Evolutionary conservation across 1,140 invertebrate genomes (phyloP).

Genomic region (Melipona quadrifasciata): DNA sequence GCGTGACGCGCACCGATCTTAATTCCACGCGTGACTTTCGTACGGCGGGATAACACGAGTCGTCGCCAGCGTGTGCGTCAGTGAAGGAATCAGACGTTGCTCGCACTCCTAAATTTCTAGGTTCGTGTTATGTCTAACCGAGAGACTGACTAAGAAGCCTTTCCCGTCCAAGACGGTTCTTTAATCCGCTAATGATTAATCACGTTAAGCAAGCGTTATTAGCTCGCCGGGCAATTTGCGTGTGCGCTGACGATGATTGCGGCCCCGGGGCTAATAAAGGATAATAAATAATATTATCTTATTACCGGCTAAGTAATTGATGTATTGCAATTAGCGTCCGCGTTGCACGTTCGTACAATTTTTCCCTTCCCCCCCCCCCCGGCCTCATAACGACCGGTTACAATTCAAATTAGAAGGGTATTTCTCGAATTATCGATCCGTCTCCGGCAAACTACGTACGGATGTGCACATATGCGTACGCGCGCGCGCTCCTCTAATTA

Average conservation of each 20-base stretch:
- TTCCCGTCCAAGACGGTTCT: background rate
- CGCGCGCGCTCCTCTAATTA: conserved; percentile 2
- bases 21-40: background rate
- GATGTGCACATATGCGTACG: background rate
- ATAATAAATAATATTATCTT: conserved; percentile 29
- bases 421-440: background rate
- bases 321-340: background rate
- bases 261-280: background rate
- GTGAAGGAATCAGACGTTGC: too few species aligned
- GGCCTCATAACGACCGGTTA: background rate
- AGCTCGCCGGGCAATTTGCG: conserved; percentile 19
- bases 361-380: background rate
- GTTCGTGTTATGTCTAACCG: too few species aligned
- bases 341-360: background rate
- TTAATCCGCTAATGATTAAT: conserved; percentile 24
- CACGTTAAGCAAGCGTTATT: conserved; percentile 16
- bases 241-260: background rate
- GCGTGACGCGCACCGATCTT: conserved; percentile 4
- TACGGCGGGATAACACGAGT: background rate
- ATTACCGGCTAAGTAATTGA: conserved; percentile 25
- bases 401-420: background rate
- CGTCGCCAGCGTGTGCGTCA: too few species aligned
- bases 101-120: too few species aligned
- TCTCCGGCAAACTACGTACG: too few species aligned
- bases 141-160: background rate